phyloP scores from a whole-genome alignment of 1,140 invertebrate species.

The Cylas formicarius region DNA sequence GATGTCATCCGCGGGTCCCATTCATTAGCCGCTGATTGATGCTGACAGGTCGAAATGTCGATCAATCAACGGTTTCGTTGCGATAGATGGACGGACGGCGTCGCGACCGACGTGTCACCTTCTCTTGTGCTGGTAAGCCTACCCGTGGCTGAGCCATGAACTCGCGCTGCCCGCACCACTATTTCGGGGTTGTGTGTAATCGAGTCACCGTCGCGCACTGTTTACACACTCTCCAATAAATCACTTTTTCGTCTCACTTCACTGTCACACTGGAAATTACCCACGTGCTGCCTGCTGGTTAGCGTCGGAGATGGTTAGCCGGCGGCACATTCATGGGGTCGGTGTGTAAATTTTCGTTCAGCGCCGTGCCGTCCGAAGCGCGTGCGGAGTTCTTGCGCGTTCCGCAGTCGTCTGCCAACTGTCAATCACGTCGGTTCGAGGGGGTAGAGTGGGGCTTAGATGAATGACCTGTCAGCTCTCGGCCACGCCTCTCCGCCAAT shows the following conservation, averaged over 20 bases:
- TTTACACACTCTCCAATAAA: conserved; percentile 26
- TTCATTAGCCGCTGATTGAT: conserved; percentile 24
- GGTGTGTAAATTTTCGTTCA: conserved; percentile 26
- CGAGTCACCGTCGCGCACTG: conserved; percentile 42
- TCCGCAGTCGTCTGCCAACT: conserved; percentile 60
- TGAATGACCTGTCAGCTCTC: conserved; percentile 41
- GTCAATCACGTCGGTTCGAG: conserved; percentile 53
- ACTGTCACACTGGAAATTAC: conserved; percentile 31
- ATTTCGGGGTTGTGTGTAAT: conserved; percentile 40
- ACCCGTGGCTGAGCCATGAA: conserved; percentile 61
- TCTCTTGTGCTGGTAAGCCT: conserved; percentile 36
- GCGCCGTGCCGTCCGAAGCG: conserved; percentile 33
- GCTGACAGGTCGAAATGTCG: conserved; percentile 15
- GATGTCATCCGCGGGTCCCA: conserved; percentile 17
- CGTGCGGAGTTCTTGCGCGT: conserved; percentile 51
- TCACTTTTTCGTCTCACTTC: conserved; percentile 32
- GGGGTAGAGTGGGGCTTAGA: conserved; percentile 47
- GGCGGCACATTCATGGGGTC: conserved; percentile 33
- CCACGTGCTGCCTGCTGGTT: conserved; percentile 23
- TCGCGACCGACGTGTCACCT: conserved; percentile 24
- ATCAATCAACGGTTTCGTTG: conserved; percentile 21
- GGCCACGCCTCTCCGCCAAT: conserved; percentile 38
- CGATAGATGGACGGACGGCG: conserved; percentile 7
- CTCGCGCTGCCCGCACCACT: conserved; percentile 52
- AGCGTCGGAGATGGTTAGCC: conserved; percentile 23